Percentiles rank a stretch among this genome's conserved stretches.
phyloP scores from a whole-genome alignment of 2,797 vertebrate genomes.

The Triplophysa yarkandensis region DNA sequence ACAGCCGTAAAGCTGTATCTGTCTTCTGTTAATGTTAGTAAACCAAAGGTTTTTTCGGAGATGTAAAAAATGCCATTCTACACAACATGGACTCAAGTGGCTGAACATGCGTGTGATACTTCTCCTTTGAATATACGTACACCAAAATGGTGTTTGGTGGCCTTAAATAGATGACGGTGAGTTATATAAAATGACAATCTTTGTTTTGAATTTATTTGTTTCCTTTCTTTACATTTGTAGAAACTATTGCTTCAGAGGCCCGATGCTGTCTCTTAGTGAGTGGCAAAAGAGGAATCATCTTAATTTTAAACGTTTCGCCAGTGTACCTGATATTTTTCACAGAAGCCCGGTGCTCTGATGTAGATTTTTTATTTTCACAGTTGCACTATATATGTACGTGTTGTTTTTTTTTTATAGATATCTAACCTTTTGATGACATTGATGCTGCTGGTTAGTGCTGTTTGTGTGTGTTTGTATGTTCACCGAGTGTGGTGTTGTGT shows the following conservation, averaged over 20 bases:
- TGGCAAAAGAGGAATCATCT: slow-evolving; percentile 66
- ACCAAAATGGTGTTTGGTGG: not conserved
- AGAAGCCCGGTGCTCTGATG: slow-evolving; percentile 51
- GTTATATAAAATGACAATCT: no score
- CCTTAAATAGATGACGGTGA: not conserved
- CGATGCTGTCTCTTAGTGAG: slow-evolving; percentile 60
- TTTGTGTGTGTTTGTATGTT: slow-evolving; percentile 2
- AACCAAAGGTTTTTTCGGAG: no score
- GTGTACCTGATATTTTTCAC: slow-evolving; percentile 67
- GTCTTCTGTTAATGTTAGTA: no score
- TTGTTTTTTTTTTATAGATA: not conserved
- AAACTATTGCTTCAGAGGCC: slow-evolving; percentile 66
- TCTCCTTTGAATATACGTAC: not conserved
- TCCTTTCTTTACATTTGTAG: slow-evolving; percentile 64
- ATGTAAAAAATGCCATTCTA: no score
- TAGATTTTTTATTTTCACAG: not conserved
- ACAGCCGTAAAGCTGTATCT: no score
- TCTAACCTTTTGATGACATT: not conserved
- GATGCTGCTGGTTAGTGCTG: slow-evolving; percentile 2
- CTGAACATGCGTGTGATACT: no score
- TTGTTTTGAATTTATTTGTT: no score
- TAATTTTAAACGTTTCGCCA: slow-evolving; percentile 66
- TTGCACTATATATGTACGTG: slow-evolving; percentile 4
- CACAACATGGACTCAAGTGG: no score
- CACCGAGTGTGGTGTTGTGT: not conserved